phyloP scores from a whole-genome alignment of 2,888 invertebrate species.

The Rugalucina vietnamica region DNA sequence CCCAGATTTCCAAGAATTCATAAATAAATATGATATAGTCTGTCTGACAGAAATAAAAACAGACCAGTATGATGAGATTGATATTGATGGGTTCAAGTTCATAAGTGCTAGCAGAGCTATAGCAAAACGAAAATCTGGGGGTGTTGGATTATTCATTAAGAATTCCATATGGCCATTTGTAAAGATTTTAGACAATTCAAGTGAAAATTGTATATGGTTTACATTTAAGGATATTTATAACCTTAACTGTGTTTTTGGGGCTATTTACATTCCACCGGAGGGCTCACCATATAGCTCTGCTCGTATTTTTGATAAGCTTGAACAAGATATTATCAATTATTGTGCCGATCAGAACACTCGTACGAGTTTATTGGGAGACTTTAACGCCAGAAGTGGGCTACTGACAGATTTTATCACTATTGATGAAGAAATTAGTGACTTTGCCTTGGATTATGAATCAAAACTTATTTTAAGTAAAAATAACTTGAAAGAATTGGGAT shows the following conservation, averaged over 20 bases:
- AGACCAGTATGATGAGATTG: not conserved
- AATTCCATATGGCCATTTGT: conserved; percentile 1
- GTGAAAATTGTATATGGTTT: conserved; percentile 9
- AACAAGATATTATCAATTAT: not conserved
- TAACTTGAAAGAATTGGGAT: conserved; percentile 1
- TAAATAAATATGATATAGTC: conserved; percentile 1
- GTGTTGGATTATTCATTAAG: conserved; percentile 3
- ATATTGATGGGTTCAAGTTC: not conserved
- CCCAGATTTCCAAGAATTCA: not conserved
- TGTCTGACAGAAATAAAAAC: conserved; percentile 1
- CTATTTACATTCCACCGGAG: conserved; percentile 7
- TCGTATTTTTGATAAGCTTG: conserved; percentile 6
- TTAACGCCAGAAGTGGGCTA: not conserved
- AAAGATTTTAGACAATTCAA: not conserved
- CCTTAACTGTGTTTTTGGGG: conserved; percentile 6
- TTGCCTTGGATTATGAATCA: not conserved
- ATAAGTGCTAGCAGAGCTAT: conserved; percentile 8
- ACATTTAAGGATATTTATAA: not conserved
- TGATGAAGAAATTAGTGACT: not conserved
- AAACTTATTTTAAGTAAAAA: conserved; percentile 4
- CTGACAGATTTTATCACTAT: not conserved
- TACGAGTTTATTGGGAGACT: not conserved
- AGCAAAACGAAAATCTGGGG: not conserved
- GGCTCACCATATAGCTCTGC: conserved; percentile 2
- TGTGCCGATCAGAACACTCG: not conserved